phyloP scores from a whole-genome alignment of 2,113 vertebrate species.

The Amblyopsis rosae region DNA sequence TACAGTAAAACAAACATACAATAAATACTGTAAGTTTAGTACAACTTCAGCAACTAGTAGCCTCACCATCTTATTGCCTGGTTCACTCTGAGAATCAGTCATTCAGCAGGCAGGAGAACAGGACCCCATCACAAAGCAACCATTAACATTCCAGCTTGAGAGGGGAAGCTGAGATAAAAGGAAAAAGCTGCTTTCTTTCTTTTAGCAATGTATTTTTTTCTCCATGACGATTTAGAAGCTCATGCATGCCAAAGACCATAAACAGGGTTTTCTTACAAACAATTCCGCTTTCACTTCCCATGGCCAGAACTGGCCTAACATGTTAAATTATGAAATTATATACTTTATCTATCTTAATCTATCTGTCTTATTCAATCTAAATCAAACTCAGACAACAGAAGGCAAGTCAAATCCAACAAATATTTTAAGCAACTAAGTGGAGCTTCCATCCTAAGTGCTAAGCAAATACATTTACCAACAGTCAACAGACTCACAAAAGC shows the following conservation, averaged over 20 bases:
- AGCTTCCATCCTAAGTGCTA: constrained; percentile 37
- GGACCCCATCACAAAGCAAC: constrained; percentile 57
- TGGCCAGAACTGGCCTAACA: neutral
- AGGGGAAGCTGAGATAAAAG: constrained; percentile 51
- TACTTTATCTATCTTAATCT: too few relatives aligned
- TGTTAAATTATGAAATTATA: neutral
- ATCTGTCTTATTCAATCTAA: neutral
- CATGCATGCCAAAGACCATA: neutral
- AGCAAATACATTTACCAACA: constrained; percentile 56
- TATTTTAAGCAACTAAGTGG: neutral
- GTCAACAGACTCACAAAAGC: constrained; percentile 21
- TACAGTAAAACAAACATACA: neutral
- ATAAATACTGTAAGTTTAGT: neutral
- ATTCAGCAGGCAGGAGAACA: constrained; percentile 17
- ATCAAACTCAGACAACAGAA: neutral
- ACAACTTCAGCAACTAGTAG: neutral
- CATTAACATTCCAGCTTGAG: constrained; percentile 68
- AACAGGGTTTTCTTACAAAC: neutral
- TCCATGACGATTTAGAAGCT: constrained; percentile 25
- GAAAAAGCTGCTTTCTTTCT: constrained; percentile 31
- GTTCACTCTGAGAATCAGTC: constrained; percentile 31
- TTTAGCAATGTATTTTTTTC: constrained; percentile 23
- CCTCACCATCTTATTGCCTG: constrained; percentile 11
- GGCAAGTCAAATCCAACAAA: neutral
- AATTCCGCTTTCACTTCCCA: constrained; percentile 2